Base-by-base conservation (phyloP, 2,113 vertebrate genomes). In the Crotalus helleri region DNA sequence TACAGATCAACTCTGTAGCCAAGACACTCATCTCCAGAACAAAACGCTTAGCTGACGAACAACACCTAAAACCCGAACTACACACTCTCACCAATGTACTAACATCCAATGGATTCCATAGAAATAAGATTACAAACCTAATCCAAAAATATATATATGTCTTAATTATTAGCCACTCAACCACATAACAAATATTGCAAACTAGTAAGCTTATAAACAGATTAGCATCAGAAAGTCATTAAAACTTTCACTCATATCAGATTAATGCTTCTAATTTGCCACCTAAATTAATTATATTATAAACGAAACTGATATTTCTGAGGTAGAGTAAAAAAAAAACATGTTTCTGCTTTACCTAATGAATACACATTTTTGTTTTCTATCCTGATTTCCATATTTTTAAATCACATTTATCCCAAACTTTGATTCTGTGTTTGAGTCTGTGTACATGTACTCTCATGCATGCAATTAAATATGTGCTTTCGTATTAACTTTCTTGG, bases 401-500 rank as follows among this genome's bases (percentile, higher is more conserved):
- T 12, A n/a, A 85, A 74, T 85, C 54, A 58, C 5, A 90, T 23
- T 90, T 87, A 0, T 81, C 29, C n/a, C 11, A 53, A 92, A 85
- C 55, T 92, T 55, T 33, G 51, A 58, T 86, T 87, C 69, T 61
- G 3, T 69, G 9, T 95, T 4, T 87, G 89, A 91, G 23, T 10
- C 1, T 87, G 4, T 15, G n/a, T 90, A 90, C 81, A 87, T 93
- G 89, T 64, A 90, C 33, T 87, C 81, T 90, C 81, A 64, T 93
- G 92, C 57, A 88, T 95, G 69, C 54, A 97, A 85, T 89, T 91
- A 92, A 93, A 69, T 94, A 81, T 95, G 92, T 95, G 69, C 93
- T 95, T 44, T 94, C 15, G 90, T 95, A 46, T 92, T 96, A 94
- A 44, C 33, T 93, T 96, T 92, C 92, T 95, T 96, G 89, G 87